Base-by-base conservation (phyloP, 1,140 invertebrate species). In the Hylaeus anthracinus region DNA sequence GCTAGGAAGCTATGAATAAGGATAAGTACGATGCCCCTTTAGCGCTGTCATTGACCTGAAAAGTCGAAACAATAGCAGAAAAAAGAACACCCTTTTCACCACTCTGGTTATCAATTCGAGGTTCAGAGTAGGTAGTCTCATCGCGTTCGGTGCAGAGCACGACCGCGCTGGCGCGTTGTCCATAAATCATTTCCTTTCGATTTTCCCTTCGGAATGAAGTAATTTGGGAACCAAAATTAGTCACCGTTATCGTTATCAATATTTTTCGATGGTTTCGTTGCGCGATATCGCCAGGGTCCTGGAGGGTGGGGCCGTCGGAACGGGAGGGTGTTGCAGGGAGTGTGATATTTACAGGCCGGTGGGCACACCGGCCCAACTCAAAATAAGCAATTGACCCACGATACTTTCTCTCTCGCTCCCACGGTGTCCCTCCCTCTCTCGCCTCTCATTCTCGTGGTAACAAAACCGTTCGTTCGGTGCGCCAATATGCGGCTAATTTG, bases 401-500 rank as follows among this genome's bases (percentile, higher is more conserved):
- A 82, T 90, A 84, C 70, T 83, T 70, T 74, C 55, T 45, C 64
- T 76, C 61, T 56, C 61, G 53, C 45, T 43, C 56, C 63, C 48
- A 26, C 26, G 48, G 14, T 58, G 65, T 15, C 64, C 71, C 66
- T 65, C 51, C 53, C 72, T 72, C 81, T 74, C 60, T 72, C 58
- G 48, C n/a, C 6, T 78, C 73, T 86, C 79, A 63, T 83, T 81
- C 73, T 79, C 83, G 84, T 75, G 87, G 88, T 88, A 91, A 92
- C 92, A 90, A 90, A 91, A 92, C 86, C 88, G 89, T 90, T 91
- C 89, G 89, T 90, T 90, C 88, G 90, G 86, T 91, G 86, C 78
- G 88, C 90, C 92, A 93, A 93, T 93, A 93, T 93, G 90, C 90
- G 90, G 90, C 92, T 93, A 92, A 93, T 93, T 94, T 93, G 92